Evolutionary conservation across 2,797 vertebrate species (phyloP).

Genomic region (Masticophis lateralis): DNA sequence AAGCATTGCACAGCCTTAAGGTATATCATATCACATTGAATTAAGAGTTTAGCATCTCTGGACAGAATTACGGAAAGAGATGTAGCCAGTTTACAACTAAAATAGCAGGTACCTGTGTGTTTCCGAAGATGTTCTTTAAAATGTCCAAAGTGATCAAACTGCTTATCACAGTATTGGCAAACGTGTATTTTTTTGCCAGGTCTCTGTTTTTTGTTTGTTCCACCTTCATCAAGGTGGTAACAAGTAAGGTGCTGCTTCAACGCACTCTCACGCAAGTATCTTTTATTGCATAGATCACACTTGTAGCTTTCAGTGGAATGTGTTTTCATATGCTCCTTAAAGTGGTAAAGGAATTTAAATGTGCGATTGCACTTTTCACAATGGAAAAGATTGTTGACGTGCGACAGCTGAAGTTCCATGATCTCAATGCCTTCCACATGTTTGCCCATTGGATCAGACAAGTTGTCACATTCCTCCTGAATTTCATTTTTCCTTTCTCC

Average conservation of each 20-base stretch:
- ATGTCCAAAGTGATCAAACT: conserved; percentile 98
- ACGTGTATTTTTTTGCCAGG: conserved; percentile 93
- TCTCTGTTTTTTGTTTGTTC: conserved; percentile 83
- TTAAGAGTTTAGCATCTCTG: neutral
- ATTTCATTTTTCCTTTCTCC: conserved; percentile 80
- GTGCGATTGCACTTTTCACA: conserved; percentile 94
- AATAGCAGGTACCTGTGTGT: conserved; percentile 85
- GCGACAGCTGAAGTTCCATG: conserved; percentile 95
- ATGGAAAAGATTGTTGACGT: conserved; percentile 92
- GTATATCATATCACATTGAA: neutral
- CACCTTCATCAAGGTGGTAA: conserved; percentile 89
- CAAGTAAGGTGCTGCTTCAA: conserved; percentile 92
- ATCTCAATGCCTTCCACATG: conserved; percentile 92
- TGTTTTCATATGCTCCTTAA: conserved; percentile 96
- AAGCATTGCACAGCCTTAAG: neutral
- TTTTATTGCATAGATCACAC: conserved; percentile 91
- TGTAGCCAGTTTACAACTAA: neutral
- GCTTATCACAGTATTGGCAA: conserved; percentile 96
- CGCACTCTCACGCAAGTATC: conserved; percentile 91
- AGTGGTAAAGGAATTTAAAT: conserved; percentile 98
- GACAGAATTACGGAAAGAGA: neutral
- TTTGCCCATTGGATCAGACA: conserved; percentile 84
- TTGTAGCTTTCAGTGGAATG: conserved; percentile 88
- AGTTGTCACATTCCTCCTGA: conserved; percentile 70
- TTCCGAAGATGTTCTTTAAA: conserved; percentile 98